Conservation (phyloP, 2,888 invertebrate genomes). For the Leistus spinibarbis region DNA sequence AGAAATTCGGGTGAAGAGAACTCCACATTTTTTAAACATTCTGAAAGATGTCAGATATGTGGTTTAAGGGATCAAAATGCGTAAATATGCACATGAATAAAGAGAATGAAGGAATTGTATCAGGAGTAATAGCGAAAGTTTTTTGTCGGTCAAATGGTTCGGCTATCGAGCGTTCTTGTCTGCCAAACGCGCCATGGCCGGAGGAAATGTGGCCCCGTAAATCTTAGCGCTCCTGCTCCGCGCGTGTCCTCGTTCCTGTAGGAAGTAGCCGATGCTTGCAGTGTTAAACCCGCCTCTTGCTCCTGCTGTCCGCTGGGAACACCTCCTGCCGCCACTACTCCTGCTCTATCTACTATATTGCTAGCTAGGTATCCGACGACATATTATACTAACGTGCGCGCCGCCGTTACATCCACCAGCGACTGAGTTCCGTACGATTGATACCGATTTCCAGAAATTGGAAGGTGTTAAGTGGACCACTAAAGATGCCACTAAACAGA, state of each 20-base stretch:
- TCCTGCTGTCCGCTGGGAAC: not conserved
- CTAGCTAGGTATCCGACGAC: not conserved
- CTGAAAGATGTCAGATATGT: not conserved
- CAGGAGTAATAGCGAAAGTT: not conserved
- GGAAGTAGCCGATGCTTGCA: constrained; percentile 5
- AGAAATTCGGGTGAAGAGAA: too few species aligned
- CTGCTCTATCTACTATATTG: not conserved
- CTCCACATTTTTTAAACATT: too few species aligned
- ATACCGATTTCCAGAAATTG: constrained; percentile 34
- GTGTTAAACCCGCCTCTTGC: not conserved
- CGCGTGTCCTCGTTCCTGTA: not conserved
- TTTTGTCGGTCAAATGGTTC: constrained; percentile 25
- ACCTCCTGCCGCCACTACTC: not conserved
- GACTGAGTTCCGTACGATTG: constrained; percentile 13
- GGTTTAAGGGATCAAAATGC: not conserved
- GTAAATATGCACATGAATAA: not conserved
- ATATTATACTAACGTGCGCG: not conserved
- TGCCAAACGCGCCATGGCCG: constrained; percentile 32
- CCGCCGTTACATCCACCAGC: not conserved
- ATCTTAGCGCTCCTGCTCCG: constrained; percentile 12
- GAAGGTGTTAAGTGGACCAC: constrained; percentile 36
- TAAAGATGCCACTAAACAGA: constrained; percentile 36
- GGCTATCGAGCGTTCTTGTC: constrained; percentile 31
- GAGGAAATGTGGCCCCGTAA: constrained; percentile 35
- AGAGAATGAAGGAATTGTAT: not conserved